phyloP scores from a whole-genome alignment of 2,113 vertebrate species.

The Neodon shergylaensis region DNA sequence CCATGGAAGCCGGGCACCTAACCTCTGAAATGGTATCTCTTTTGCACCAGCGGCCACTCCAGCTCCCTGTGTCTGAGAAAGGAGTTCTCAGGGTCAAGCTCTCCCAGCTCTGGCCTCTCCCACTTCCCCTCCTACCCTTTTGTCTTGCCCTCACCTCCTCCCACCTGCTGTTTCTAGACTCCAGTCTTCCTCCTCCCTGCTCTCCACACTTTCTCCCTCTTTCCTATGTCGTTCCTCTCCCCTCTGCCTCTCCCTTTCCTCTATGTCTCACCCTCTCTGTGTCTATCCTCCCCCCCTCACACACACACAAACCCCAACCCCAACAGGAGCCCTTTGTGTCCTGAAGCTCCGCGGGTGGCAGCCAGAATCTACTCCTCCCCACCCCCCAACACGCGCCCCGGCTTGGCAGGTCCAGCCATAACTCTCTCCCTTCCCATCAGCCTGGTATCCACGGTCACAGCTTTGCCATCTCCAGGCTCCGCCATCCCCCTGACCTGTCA shows the following conservation, averaged over 20 bases:
- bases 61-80: background rate
- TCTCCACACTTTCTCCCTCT: background rate
- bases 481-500: background rate
- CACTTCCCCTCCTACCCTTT: conserved; percentile 9
- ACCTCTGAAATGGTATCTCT: background rate
- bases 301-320: background rate
- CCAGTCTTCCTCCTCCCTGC: background rate
- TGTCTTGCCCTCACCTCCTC: conserved; percentile 61
- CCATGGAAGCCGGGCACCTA: conserved; percentile 5
- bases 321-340: conserved; percentile 83
- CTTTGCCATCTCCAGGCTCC: conserved; percentile 30
- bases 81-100: conserved; percentile 58
- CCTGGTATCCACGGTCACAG: conserved; percentile 45
- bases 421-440: conserved; percentile 48
- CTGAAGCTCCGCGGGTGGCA: conserved; percentile 78
- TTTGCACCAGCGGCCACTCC: background rate
- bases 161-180: background rate
- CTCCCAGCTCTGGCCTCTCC: conserved; percentile 17
- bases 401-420: conserved; percentile 75
- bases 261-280: conserved; percentile 1
- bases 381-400: conserved; percentile 74
- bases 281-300: background rate
- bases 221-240: background rate
- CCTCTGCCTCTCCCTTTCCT: background rate
- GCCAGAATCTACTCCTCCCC: conserved; percentile 77